A percentile compares a stretch with the other conserved stretches of the same genome.
Conservation (phyloP, 30 jellyfish, hydroid and myxozoan species). For the Morbakka virulenta region DNA sequence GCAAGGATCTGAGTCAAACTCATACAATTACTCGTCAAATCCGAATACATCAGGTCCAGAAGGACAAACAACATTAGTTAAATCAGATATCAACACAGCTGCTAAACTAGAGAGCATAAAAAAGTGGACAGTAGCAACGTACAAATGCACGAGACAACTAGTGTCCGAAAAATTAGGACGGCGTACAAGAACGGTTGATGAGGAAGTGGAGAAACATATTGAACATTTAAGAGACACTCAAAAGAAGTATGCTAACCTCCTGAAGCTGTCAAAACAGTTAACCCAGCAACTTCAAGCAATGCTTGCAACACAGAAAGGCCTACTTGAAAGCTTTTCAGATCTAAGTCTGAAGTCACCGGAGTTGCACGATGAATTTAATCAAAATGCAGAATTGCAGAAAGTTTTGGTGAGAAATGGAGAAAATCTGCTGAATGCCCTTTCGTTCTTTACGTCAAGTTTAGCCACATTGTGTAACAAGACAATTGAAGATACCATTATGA, state of each 20-base stretch:
- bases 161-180: constrained; percentile 97
- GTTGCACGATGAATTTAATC: constrained; percentile 92
- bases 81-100: constrained; percentile 66
- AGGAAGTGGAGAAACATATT: constrained; percentile 91
- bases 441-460: constrained; percentile 79
- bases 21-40: constrained; percentile 55
- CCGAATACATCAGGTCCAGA: constrained; percentile 34
- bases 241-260: constrained; percentile 70
- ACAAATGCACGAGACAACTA: constrained; percentile 91
- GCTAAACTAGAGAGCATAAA: constrained; percentile 90
- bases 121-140: constrained; percentile 98
- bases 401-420: constrained; percentile 94
- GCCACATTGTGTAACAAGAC: constrained; percentile 94
- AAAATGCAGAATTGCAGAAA: constrained; percentile 96
- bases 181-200: constrained; percentile 96
- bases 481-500: constrained; percentile 91
- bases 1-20: constrained; percentile 54
- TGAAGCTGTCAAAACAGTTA: constrained; percentile 86
- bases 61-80: constrained; percentile 34
- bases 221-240: constrained; percentile 89
- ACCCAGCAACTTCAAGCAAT: constrained; percentile 68
- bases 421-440: constrained; percentile 81
- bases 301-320: constrained; percentile 81
- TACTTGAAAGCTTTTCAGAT: constrained; percentile 84
- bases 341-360: constrained; percentile 97